These are phyloP conservation scores for Phylloscopus trochiloides DNA, from an alignment of 2,113 vertebrate genomes.

Conservation along the genomic window DNA sequence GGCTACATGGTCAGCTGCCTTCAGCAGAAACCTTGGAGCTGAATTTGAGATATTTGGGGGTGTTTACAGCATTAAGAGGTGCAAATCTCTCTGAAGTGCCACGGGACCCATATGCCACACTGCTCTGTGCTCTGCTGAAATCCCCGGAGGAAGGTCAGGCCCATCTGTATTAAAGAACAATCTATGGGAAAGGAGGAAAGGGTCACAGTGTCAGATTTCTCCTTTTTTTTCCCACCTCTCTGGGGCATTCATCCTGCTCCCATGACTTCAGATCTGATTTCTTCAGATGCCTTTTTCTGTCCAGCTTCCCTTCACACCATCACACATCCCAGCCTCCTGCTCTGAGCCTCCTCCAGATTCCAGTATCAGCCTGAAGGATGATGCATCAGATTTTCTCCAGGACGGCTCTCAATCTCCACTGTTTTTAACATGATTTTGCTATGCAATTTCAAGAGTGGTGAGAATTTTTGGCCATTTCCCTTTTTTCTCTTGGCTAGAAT, in stretches of 20 bases:
- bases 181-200: slow-evolving; percentile 58
- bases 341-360: background rate
- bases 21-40: background rate
- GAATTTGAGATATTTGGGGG: background rate
- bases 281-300: slow-evolving; percentile 41
- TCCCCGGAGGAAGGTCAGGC: background rate
- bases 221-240: slow-evolving; percentile 32
- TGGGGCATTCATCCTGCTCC: slow-evolving; percentile 37
- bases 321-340: background rate
- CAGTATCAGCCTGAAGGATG: background rate
- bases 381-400: background rate
- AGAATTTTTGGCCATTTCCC: background rate
- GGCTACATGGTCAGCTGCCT: background rate
- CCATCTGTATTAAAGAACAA: background rate
- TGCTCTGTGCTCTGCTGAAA: background rate
- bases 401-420: background rate
- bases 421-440: background rate
- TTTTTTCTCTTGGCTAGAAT: slow-evolving; percentile 3
- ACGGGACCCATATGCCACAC: background rate
- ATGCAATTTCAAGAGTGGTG: background rate
- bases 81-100: background rate
- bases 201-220: slow-evolving; percentile 23
- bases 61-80: background rate
- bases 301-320: slow-evolving; percentile 27
- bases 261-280: slow-evolving; percentile 54